Evolutionary conservation across 2,888 invertebrate genomes (phyloP).

Genomic region (Zootermopsis nevadensis): DNA sequence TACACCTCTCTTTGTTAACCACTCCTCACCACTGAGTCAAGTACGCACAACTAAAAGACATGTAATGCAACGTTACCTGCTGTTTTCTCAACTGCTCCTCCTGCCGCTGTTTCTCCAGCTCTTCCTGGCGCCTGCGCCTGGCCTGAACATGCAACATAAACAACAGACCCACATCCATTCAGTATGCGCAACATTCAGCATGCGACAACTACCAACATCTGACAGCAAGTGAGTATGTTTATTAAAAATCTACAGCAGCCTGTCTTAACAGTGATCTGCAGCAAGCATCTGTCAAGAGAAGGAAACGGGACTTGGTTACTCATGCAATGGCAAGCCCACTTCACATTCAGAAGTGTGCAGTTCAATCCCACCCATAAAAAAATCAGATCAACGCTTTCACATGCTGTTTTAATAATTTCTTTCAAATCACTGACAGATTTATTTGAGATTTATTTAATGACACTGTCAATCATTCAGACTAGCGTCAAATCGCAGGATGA

Average conservation of each 20-base stretch:
- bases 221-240: background rate
- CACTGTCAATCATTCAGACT: too few species aligned
- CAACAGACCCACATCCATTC: conserved; percentile 47
- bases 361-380: too few species aligned
- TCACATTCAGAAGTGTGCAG: background rate
- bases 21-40: background rate
- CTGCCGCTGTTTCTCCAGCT: conserved; percentile 83
- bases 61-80: conserved; percentile 72
- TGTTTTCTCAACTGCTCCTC: conserved; percentile 88
- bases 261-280: background rate
- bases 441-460: too few species aligned
- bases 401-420: too few species aligned
- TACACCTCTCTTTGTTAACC: background rate
- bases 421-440: too few species aligned
- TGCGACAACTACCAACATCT: background rate
- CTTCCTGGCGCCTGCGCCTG: conserved; percentile 86
- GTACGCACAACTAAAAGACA: background rate
- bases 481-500: too few species aligned
- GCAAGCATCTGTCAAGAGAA: background rate
- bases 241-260: too few species aligned
- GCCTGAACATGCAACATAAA: conserved; percentile 69
- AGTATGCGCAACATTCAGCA: conserved; percentile 36
- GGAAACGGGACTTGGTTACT: background rate
- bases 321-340: background rate
- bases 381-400: too few species aligned